Conservation (phyloP, 2,797 vertebrate genomes). For the Graptemys geographica region DNA sequence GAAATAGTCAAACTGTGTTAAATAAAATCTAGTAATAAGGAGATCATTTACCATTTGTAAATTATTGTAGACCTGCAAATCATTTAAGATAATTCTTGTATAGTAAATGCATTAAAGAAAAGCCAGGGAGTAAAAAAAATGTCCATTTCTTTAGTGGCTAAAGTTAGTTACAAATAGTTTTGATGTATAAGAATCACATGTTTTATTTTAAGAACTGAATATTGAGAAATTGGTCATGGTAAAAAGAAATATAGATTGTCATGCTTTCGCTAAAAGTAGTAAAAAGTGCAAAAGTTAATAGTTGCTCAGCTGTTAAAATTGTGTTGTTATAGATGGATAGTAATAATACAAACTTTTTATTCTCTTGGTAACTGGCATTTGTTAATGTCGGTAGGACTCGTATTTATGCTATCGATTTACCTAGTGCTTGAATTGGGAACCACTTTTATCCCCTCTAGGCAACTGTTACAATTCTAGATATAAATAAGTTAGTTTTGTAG, state of each 20-base stretch:
- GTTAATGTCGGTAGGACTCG: not conserved
- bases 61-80: conserved; percentile 20
- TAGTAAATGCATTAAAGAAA: conserved; percentile 10
- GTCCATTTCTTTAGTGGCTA: conserved; percentile 40
- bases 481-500: not conserved
- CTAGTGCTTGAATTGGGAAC: not conserved
- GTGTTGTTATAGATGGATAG: not conserved
- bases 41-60: not conserved
- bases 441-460: not conserved
- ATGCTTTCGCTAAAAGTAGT: not conserved
- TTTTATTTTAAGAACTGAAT: conserved; percentile 39
- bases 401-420: conserved; percentile 20
- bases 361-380: not conserved
- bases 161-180: conserved; percentile 51
- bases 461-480: not conserved
- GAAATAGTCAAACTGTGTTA: not conserved
- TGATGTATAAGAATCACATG: not conserved
- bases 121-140: conserved; percentile 4
- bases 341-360: not conserved
- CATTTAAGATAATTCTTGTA: not conserved
- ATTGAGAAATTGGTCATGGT: not conserved
- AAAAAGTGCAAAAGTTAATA: not conserved
- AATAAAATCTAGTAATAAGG: not conserved
- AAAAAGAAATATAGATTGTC: conserved; percentile 20
- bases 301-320: not conserved